Percentiles rank a stretch among this genome's conserved stretches.
Conservation (phyloP, 2,888 invertebrate genomes). For the Agriotes lineatus region DNA sequence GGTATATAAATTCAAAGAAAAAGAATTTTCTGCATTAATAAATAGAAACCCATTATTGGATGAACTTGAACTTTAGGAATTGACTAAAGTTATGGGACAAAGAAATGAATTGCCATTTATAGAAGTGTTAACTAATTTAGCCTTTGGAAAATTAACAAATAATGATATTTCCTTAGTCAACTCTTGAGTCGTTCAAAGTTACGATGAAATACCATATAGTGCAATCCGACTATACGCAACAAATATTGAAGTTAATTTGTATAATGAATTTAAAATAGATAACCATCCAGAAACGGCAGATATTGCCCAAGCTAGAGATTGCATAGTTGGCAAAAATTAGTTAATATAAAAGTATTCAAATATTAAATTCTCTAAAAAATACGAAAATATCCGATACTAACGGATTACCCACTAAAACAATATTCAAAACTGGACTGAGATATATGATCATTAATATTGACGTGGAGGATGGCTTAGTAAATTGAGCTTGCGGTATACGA, state of each 20-base stretch:
- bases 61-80: neutral
- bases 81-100: slow-evolving; percentile 22
- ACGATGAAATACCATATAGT: too few species aligned
- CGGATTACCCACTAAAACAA: too few species aligned
- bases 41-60: neutral
- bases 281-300: neutral
- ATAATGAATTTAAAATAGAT: too few species aligned
- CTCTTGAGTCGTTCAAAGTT: too few species aligned
- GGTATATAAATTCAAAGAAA: neutral
- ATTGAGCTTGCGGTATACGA: too few species aligned
- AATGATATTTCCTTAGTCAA: too few species aligned
- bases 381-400: neutral
- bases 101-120: too few species aligned
- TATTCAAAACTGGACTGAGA: too few species aligned
- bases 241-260: too few species aligned
- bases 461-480: slow-evolving; percentile 13
- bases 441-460: slow-evolving; percentile 15
- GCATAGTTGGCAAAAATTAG: neutral
- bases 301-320: neutral
- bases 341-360: neutral
- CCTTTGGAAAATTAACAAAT: neutral
- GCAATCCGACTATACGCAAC: too few species aligned
- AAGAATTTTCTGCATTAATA: neutral
- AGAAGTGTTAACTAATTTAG: neutral
- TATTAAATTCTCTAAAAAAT: neutral